Base-by-base conservation (phyloP, 2,113 vertebrate genomes). In the Antechinus stuartii region DNA sequence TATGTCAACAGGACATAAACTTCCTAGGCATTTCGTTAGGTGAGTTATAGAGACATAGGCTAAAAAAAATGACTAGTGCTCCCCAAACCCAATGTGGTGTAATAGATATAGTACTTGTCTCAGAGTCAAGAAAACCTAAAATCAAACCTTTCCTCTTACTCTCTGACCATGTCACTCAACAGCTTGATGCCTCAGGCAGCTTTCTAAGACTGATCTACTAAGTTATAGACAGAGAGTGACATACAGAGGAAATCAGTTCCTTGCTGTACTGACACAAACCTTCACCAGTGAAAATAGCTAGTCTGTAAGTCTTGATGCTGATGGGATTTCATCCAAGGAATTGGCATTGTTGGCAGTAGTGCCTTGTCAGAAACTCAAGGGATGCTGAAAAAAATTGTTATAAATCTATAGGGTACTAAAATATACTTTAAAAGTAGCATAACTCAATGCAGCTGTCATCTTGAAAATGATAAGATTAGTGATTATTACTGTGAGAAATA, bases 401-500 rank as follows among this genome's bases (percentile, higher is more conserved):
- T 30, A 54, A 94, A 91, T 96, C 96, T 96, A 96, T 96, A 95
- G 96, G 97, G 68, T 84, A 68, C n/a, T n/a, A 84, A 42, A 84
- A 52, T 90, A 90, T 26, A 49, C 90, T 90, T 30, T 90, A 11
- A 49, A 96, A 96, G 97, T 94, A 97, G 94, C 94, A 96, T 97
- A 91, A 96, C 90, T 0, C 1, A 97, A 95, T 47, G 57, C 96
- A 97, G 97, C 97, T 97, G 97, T 96, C 84, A 52, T 91, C 94
- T 92, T 94, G 76, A 94, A 93, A 96, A 92, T 96, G 96, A 98
- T 97, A 96, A 97, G 97, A 98, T 97, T 92, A 96, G 92, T 91
- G 96, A 95, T 97, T 97, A 95, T 92, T 95, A 95, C 96, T 12
- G 96, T 97, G 96, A 97, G 96, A 90, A 95, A 97, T 95, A 92